Evolutionary conservation across 2,113 vertebrate genomes (phyloP).

Genomic region (Clarias batrachus): DNA sequence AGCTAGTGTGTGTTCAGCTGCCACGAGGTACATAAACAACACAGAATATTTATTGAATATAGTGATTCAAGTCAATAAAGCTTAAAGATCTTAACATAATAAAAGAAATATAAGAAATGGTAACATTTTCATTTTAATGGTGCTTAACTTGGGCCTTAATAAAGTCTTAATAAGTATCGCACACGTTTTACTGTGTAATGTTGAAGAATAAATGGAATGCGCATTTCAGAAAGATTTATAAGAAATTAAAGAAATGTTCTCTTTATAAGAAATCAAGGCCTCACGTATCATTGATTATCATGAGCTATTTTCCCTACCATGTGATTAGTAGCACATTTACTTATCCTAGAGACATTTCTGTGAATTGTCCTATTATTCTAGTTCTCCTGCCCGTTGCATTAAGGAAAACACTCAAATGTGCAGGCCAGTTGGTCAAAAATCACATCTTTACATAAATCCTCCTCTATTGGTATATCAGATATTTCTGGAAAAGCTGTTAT

Average conservation of each 20-base stretch:
- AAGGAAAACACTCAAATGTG: too few relatives aligned
- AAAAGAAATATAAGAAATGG: not conserved
- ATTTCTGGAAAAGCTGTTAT: not conserved
- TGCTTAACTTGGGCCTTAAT: not conserved
- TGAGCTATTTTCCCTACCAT: not conserved
- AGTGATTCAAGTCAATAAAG: not conserved
- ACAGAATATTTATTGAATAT: not conserved
- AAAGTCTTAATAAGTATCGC: not conserved
- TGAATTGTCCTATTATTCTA: not conserved
- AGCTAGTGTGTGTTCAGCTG: not conserved
- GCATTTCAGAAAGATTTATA: not conserved
- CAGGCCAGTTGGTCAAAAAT: too few relatives aligned
- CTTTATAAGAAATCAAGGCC: not conserved
- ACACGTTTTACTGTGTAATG: not conserved
- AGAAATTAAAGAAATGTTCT: not conserved
- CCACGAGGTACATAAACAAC: not conserved
- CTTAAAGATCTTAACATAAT: not conserved
- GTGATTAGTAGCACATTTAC: not conserved
- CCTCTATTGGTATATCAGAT: not conserved
- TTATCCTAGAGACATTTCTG: not conserved
- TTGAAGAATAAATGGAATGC: not conserved
- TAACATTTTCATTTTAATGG: not conserved
- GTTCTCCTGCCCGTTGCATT: too few relatives aligned
- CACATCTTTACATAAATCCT: not conserved
- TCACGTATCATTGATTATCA: not conserved